Evolutionary conservation across 2,113 vertebrate genomes (phyloP).

Genomic region (Macrotis lagotis): DNA sequence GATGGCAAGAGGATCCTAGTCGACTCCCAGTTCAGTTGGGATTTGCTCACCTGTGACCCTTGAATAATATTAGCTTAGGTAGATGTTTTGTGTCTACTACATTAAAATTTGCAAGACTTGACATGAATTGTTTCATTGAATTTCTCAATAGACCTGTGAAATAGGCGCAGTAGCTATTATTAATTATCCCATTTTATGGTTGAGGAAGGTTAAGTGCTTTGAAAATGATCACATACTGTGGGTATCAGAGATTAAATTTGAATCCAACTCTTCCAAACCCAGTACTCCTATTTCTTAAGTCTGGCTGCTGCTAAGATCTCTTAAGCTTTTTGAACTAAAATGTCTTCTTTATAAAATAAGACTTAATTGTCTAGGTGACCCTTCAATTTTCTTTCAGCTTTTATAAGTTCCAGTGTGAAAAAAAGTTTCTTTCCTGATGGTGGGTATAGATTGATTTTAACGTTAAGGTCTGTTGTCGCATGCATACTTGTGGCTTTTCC

Average conservation of each 20-base stretch:
- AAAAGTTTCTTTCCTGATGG: not conserved
- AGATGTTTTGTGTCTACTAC: not conserved
- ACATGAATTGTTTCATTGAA: not conserved
- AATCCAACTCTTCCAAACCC: not conserved
- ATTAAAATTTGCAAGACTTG: not conserved
- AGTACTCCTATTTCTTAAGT: not conserved
- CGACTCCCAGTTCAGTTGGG: not conserved
- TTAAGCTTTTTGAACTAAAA: not conserved
- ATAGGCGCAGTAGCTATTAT: not conserved
- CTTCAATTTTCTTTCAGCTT: not conserved
- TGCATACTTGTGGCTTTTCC: not conserved
- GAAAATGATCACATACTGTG: not conserved
- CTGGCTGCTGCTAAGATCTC: not conserved
- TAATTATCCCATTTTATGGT: not conserved
- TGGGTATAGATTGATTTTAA: constrained; percentile 1
- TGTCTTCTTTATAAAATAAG: not conserved
- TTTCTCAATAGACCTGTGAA: not conserved
- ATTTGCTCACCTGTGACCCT: not conserved
- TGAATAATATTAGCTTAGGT: not conserved
- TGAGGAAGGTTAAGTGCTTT: not conserved
- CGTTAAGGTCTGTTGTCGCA: not conserved
- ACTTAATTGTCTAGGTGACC: not conserved
- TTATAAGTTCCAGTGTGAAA: not conserved
- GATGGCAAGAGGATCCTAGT: not conserved
- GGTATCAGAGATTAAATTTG: not conserved